Conservation (phyloP, 2,113 vertebrate species). For the Barnardius zonarius region DNA sequence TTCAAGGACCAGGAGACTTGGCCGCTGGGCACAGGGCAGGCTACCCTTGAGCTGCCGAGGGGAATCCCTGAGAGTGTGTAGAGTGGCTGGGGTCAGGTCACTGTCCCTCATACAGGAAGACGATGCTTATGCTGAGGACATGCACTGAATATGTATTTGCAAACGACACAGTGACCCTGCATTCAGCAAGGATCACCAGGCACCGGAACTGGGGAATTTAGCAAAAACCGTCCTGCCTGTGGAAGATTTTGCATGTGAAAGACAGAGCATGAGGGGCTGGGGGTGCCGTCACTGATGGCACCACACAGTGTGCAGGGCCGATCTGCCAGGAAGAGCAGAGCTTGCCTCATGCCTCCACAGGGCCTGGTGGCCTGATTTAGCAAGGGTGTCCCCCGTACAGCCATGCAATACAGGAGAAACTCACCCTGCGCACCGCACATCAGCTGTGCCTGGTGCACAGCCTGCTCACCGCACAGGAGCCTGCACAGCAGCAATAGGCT, state of each 20-base stretch:
- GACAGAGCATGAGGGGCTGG: not conserved
- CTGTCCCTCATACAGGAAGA: not conserved
- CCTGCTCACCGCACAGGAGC: not conserved
- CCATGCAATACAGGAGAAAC: accelerated
- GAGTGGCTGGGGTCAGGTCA: not conserved
- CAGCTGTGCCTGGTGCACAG: accelerated
- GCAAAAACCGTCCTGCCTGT: not conserved
- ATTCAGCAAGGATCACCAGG: not conserved
- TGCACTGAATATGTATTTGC: not conserved
- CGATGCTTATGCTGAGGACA: not conserved
- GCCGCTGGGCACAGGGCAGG: accelerated
- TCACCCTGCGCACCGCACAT: accelerated
- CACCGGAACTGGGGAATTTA: not conserved
- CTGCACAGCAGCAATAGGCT: not conserved
- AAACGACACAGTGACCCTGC: not conserved
- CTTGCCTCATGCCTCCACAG: not conserved
- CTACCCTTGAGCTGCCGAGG: not conserved
- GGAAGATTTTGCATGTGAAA: not conserved
- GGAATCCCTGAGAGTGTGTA: not conserved
- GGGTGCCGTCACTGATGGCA: not conserved
- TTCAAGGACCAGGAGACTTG: not conserved
- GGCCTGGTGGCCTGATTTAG: not conserved
- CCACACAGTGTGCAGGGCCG: not conserved
- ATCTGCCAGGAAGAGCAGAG: not conserved
- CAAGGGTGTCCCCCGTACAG: not conserved